Evolutionary conservation across 2,113 vertebrate species (phyloP), one percentile per base, ranked within the genome.

Genomic region (Hystrix cristata): DNA sequence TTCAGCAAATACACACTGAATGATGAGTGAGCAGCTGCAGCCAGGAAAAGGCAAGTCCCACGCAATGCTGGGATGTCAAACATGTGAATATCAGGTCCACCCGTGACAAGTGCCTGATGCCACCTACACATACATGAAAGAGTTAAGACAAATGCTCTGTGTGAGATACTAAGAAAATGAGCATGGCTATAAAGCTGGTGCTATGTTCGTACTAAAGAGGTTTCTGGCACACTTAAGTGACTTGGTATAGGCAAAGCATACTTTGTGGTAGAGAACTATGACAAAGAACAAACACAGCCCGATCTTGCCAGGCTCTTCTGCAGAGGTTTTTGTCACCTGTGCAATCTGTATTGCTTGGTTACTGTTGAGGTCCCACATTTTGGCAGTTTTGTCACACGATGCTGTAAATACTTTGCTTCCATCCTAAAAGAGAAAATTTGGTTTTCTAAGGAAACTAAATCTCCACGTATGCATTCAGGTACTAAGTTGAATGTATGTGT

Each of bases 291-390:
- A 53, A 11, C 43, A 13, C 16, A 31, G 5, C 51, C 43, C 13
- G 25, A 53, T 5, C 34, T 25, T 0, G 5, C 7, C 43, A 5
- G 10, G 25, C 34, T 8, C 5, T 16, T 78, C 3, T 51, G 38
- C 21, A 55, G 23, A 16, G 29, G 38, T 3, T 2, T 15, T 12
- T 3, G 13, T 97, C 97, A 99, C 99, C 98, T 99, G 99, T 95
- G 99, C 99, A 51, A 99, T 99, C 98, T 99, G 99, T 98, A 99
- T 99, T 2, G 99, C 99, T 91, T 99, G 99, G 83, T 99, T 99
- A 94, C 99, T 99, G 98, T 99, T 99, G 81, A 99, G 99, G 98
- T 99, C 99, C 99, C 99, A 99, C 99, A 99, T 99, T 98, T 99
- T 99, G 82, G 99, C 99, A 38, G 99, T 99, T 99, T 99, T 99